Evolutionary conservation across 2,113 vertebrate genomes (phyloP).

Genomic region (Apaloderma vittatum): DNA sequence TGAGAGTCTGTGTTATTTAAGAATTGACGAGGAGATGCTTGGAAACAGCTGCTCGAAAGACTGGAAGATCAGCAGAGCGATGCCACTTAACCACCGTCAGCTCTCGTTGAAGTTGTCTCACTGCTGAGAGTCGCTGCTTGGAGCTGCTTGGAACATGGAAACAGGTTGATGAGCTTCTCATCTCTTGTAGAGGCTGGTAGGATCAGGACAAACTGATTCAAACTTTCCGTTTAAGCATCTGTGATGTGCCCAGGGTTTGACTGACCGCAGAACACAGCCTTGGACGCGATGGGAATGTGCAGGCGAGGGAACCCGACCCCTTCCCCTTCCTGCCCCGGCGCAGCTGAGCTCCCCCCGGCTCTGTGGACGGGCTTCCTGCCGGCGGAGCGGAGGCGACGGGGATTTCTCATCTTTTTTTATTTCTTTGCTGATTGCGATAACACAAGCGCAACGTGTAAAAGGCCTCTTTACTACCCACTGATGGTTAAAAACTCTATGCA

Average conservation of each 20-base stretch:
- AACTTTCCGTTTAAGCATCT: background rate
- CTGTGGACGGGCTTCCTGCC: conserved; percentile 24
- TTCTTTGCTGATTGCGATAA: background rate
- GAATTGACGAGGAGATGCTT: background rate
- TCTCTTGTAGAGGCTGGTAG: background rate
- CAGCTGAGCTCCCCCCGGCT: background rate
- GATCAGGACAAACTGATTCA: background rate
- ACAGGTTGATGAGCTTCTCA: background rate
- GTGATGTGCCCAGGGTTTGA: background rate
- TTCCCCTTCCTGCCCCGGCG: background rate
- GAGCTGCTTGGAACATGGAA: background rate
- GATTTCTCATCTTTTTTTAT: background rate
- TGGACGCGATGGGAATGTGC: background rate
- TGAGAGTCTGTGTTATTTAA: background rate
- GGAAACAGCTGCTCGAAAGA: background rate
- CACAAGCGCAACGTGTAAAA: background rate
- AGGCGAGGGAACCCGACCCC: conserved; percentile 23
- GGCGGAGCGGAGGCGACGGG: accelerated
- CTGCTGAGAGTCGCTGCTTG: background rate
- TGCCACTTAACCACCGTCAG: background rate
- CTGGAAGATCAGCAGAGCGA: background rate
- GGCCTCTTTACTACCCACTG: background rate
- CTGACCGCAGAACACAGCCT: accelerated
- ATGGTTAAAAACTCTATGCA: background rate
- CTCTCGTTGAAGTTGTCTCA: background rate